These are phyloP conservation scores for Sebastiscus tertius DNA, from an alignment of 2,797 vertebrate species.

Conservation along the genomic window DNA sequence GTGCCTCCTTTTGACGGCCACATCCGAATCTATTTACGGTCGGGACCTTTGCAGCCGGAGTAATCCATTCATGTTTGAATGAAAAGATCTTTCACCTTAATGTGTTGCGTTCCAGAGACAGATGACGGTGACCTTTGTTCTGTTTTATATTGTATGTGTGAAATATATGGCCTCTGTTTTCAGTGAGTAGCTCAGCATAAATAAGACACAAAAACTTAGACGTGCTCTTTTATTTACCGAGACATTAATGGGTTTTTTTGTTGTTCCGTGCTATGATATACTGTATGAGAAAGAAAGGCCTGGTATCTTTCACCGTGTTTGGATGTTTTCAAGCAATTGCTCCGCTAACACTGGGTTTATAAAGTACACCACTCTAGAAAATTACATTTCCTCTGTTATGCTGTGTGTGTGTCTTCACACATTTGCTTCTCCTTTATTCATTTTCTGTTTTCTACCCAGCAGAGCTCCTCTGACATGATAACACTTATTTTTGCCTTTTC, in stretches of 20 bases:
- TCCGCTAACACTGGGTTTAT: constrained; percentile 43
- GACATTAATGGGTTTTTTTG: constrained; percentile 52
- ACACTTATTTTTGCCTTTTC: constrained; percentile 1
- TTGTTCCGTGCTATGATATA: constrained; percentile 44
- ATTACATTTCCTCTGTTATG: constrained; percentile 50
- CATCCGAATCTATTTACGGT: constrained; percentile 55
- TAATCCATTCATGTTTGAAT: constrained; percentile 50
- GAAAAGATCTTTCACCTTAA: constrained; percentile 66
- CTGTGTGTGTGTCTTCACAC: background rate
- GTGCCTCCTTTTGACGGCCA: background rate
- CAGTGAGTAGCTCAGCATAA: constrained; percentile 49
- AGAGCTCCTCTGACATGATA: background rate
- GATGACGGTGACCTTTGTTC: constrained; percentile 69
- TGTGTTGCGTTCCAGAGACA: constrained; percentile 47
- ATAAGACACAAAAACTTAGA: constrained; percentile 60
- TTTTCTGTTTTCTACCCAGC: constrained; percentile 1
- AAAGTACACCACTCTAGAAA: constrained; percentile 57
- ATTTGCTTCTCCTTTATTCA: constrained; percentile 14
- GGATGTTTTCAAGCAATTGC: constrained; percentile 51
- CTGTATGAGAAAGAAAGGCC: constrained; percentile 8
- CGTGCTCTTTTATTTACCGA: constrained; percentile 55
- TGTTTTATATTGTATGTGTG: constrained; percentile 36
- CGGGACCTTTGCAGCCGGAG: constrained; percentile 58
- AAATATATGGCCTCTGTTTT: constrained; percentile 50
- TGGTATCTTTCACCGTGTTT: constrained; percentile 39